Percentiles rank a stretch among this genome's conserved stretches.
Evolutionary conservation across 2,888 invertebrate genomes (phyloP).

Genomic region (Drosophila leonis): DNA sequence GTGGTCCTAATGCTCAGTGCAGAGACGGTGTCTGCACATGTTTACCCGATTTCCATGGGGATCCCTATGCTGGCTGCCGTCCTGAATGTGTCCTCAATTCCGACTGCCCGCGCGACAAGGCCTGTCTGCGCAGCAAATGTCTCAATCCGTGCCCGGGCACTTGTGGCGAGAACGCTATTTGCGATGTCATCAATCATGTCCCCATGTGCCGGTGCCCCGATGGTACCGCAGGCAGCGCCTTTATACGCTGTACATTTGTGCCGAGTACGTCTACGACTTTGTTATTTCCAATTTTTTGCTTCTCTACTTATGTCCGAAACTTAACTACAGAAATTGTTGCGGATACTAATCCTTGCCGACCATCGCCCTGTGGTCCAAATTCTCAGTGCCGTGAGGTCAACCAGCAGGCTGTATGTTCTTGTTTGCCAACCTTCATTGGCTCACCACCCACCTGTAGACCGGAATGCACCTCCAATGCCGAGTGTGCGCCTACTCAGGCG

Average conservation of each 20-base stretch:
- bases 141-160: constrained; percentile 90
- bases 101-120: constrained; percentile 89
- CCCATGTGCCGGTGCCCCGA: constrained; percentile 88
- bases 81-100: constrained; percentile 91
- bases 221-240: constrained; percentile 89
- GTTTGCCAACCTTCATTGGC: constrained; percentile 90
- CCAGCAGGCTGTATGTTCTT: constrained; percentile 91
- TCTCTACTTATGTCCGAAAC: constrained; percentile 13
- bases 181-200: constrained; percentile 90
- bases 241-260: constrained; percentile 86
- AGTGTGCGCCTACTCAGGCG: constrained; percentile 90
- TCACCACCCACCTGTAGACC: constrained; percentile 92
- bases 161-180: constrained; percentile 90
- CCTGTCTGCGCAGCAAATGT: constrained; percentile 91
- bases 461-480: constrained; percentile 91
- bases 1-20: constrained; percentile 89
- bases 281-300: not conserved
- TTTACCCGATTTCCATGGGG: constrained; percentile 89
- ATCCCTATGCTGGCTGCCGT: constrained; percentile 89
- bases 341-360: constrained; percentile 88
- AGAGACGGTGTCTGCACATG: constrained; percentile 90
- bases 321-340: constrained; percentile 81
- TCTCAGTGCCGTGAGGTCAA: constrained; percentile 91
- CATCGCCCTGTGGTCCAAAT: constrained; percentile 92
- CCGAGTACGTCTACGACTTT: constrained; percentile 51